Percentiles rank a stretch among this genome's conserved stretches.
These are phyloP conservation scores for Formica selysi DNA, from an alignment of 1,140 invertebrate genomes.

Conservation along the genomic window DNA sequence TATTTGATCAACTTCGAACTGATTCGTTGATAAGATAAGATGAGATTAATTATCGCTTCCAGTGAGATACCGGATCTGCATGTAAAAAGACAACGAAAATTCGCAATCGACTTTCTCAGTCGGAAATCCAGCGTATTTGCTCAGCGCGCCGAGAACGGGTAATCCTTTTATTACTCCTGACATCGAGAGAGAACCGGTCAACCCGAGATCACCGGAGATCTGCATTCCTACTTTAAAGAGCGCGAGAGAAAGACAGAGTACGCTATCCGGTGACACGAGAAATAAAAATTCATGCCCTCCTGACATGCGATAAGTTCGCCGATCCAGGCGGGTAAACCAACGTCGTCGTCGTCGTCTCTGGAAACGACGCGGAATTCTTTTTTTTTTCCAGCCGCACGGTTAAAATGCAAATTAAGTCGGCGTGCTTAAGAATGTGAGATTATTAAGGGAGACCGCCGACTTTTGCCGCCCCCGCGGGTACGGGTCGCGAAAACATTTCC, in stretches of 20 bases:
- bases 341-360: conserved; percentile 54
- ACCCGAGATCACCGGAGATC: conserved; percentile 63
- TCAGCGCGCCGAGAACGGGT: conserved; percentile 46
- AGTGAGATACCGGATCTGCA: conserved; percentile 30
- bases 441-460: conserved; percentile 75
- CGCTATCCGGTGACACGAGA: conserved; percentile 66
- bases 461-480: conserved; percentile 55
- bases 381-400: conserved; percentile 70
- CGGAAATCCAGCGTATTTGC: conserved; percentile 49
- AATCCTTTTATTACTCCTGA: conserved; percentile 61
- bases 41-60: conserved; percentile 39
- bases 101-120: conserved; percentile 51
- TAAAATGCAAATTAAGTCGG: conserved; percentile 81
- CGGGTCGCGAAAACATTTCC: conserved; percentile 74
- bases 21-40: conserved; percentile 25
- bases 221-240: conserved; percentile 66
- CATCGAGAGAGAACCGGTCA: conserved; percentile 57
- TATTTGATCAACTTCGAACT: conserved; percentile 7
- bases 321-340: conserved; percentile 46
- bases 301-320: conserved; percentile 39
- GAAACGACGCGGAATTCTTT: conserved; percentile 69
- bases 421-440: conserved; percentile 80
- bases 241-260: conserved; percentile 11
- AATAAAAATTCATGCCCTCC: conserved; percentile 74
- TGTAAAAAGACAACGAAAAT: conserved; percentile 48